A percentile compares a stretch with the other conserved stretches of the same genome.
These are phyloP conservation scores for Pseudomyrmex cubaensis DNA, from an alignment of 1,140 invertebrate genomes.

Conservation along the genomic window DNA sequence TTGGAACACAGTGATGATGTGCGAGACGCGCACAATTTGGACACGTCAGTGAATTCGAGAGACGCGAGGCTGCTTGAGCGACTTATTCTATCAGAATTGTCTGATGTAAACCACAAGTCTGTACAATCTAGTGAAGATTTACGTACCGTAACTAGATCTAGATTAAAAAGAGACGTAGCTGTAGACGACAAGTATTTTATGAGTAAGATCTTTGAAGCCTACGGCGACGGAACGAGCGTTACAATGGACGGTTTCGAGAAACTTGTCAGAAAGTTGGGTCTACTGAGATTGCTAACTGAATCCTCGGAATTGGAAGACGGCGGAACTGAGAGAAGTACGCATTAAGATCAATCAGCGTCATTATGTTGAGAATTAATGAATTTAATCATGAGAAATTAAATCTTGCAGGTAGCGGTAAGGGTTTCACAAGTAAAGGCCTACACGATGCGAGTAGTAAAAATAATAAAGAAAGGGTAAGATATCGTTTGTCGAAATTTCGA, in stretches of 20 bases:
- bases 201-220: slow-evolving; percentile 84
- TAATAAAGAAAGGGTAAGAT: slow-evolving; percentile 67
- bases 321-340: slow-evolving; percentile 68
- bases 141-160: slow-evolving; percentile 38
- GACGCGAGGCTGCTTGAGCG: slow-evolving; percentile 74
- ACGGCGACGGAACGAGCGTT: slow-evolving; percentile 87
- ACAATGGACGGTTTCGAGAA: slow-evolving; percentile 88
- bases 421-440: slow-evolving; percentile 66
- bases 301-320: slow-evolving; percentile 57
- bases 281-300: slow-evolving; percentile 85
- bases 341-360: slow-evolving; percentile 45
- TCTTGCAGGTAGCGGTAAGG: slow-evolving; percentile 57
- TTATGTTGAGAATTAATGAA: background rate
- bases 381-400: background rate
- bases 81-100: slow-evolving; percentile 72
- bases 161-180: slow-evolving; percentile 72
- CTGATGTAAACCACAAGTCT: slow-evolving; percentile 17
- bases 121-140: slow-evolving; percentile 29
- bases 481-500: too few species aligned
- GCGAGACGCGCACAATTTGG: background rate
- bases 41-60: slow-evolving; percentile 35
- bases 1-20: slow-evolving; percentile 34
- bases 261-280: slow-evolving; percentile 87
- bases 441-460: slow-evolving; percentile 36
- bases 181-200: slow-evolving; percentile 79